A percentile compares a stretch with the other conserved stretches of the same genome.
These are phyloP conservation scores for Eulithis prunata DNA, from an alignment of 2,888 invertebrate species.

Conservation along the genomic window DNA sequence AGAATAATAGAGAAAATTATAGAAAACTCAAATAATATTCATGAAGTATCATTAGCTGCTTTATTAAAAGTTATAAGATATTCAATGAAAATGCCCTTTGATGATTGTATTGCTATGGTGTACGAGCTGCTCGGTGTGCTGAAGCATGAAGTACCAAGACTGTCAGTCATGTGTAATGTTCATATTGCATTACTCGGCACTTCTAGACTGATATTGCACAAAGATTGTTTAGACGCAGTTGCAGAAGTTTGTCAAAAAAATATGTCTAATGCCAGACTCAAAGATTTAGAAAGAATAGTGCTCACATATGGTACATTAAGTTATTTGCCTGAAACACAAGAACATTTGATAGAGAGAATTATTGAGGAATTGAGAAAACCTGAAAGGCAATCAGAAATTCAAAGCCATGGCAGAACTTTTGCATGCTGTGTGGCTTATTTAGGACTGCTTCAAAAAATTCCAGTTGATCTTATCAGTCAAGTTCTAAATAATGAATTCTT, in stretches of 20 bases:
- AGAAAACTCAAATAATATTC: conserved; percentile 78
- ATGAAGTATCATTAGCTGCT: conserved; percentile 87
- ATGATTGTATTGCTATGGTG: conserved; percentile 65
- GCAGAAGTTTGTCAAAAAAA: conserved; percentile 78
- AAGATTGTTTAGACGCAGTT: conserved; percentile 69
- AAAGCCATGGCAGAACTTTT: conserved; percentile 84
- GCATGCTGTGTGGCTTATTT: conserved; percentile 86
- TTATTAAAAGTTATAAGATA: conserved; percentile 87
- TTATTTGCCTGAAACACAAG: conserved; percentile 75
- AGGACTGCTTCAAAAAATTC: conserved; percentile 81
- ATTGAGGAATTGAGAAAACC: conserved; percentile 80
- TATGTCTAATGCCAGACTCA: conserved; percentile 83
- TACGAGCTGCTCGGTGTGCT: conserved; percentile 81
- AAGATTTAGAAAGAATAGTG: conserved; percentile 90
- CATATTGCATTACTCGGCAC: conserved; percentile 87
- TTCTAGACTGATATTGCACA: conserved; percentile 67
- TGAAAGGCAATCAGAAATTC: conserved; percentile 82
- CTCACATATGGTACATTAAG: conserved; percentile 86
- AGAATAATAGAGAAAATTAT: conserved; percentile 81
- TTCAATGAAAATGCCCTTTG: conserved; percentile 72
- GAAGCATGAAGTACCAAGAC: conserved; percentile 80
- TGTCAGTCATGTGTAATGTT: conserved; percentile 85
- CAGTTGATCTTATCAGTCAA: conserved; percentile 84
- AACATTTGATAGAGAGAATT: conserved; percentile 66
- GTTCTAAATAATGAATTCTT: conserved; percentile 85